phyloP scores from a whole-genome alignment of 2,113 vertebrate genomes.

The Pimephales promelas region DNA sequence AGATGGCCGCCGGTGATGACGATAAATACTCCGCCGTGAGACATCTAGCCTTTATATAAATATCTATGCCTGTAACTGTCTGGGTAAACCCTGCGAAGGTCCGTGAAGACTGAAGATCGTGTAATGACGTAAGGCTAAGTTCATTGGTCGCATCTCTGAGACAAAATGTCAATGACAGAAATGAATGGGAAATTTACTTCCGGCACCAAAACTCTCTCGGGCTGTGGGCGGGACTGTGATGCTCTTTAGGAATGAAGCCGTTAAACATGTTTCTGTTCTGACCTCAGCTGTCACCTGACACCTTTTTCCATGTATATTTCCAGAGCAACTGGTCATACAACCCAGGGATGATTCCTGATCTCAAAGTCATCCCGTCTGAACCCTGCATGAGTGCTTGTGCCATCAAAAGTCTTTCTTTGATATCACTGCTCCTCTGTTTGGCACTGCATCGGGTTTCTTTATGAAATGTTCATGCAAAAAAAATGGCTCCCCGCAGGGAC shows the following conservation, averaged over 20 bases:
- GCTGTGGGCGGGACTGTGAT: no score
- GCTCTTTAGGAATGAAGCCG: background rate
- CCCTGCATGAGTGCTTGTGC: background rate
- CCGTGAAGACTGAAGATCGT: no score
- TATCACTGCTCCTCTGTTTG: constrained; percentile 20
- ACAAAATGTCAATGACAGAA: no score
- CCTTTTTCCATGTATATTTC: background rate
- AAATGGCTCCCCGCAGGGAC: background rate
- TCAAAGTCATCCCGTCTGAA: background rate
- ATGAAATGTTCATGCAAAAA: background rate
- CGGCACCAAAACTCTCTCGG: no score
- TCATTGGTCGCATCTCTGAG: no score
- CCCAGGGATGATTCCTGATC: background rate
- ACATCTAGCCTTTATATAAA: no score
- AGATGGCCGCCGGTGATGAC: no score
- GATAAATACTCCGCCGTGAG: no score
- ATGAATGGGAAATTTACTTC: no score
- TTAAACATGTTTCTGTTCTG: background rate
- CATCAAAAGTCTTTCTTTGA: background rate
- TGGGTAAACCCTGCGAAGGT: no score
- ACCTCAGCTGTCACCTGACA: background rate
- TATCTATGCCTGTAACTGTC: no score
- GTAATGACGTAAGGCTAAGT: no score
- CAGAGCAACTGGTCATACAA: background rate
- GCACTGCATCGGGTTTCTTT: background rate